These are phyloP conservation scores for Vicugna pacos DNA, from an alignment of 2,113 vertebrate genomes.

Conservation along the genomic window DNA sequence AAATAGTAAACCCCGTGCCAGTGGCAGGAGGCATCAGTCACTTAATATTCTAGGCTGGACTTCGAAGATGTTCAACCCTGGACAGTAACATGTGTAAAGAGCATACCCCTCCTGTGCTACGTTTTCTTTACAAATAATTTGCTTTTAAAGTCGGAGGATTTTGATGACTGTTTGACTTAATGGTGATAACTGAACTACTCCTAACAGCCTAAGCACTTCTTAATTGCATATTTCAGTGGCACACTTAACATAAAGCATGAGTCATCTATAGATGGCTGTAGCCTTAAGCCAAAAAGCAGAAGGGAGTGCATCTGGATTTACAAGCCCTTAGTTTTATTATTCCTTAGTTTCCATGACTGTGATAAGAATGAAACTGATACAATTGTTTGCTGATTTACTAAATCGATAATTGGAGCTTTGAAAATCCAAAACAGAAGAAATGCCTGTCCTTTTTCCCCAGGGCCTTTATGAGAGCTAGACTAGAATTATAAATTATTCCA, in stretches of 20 bases:
- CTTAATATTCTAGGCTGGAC: neutral
- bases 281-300: neutral
- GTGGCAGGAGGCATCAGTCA: neutral
- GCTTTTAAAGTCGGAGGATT: neutral
- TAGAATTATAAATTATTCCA: neutral
- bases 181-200: neutral
- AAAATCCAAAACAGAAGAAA: neutral
- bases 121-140: neutral
- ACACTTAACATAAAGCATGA: neutral
- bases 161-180: neutral
- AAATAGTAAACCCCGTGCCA: neutral
- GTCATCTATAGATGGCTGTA: neutral
- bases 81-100: neutral
- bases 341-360: neutral
- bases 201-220: neutral
- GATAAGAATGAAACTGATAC: neutral
- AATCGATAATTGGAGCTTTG: neutral
- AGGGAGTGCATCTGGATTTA: neutral
- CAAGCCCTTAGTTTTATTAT: neutral
- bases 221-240: neutral
- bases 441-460: neutral
- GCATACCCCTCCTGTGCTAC: neutral
- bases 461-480: neutral
- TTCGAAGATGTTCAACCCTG: neutral
- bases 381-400: neutral